A percentile compares a stretch with the other conserved stretches of the same genome.
Evolutionary conservation across 2,797 vertebrate species (phyloP).

Genomic region (Garrulus glandarius): DNA sequence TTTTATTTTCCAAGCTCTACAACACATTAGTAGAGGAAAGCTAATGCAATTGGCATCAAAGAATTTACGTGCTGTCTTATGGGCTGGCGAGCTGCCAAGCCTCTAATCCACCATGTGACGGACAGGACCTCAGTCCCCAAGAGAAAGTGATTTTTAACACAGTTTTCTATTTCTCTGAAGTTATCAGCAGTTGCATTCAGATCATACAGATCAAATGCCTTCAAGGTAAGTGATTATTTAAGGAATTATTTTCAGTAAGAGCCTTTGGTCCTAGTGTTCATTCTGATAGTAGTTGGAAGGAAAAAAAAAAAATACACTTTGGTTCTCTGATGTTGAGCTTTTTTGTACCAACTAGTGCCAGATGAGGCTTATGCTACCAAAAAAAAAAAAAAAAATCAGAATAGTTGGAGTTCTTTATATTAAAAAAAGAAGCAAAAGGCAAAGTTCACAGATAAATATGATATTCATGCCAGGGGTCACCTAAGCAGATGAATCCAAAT

Average conservation of each 20-base stretch:
- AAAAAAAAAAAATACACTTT: background rate
- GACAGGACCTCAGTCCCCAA: slow-evolving; percentile 53
- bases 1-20: slow-evolving; percentile 69
- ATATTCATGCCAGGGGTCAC: background rate
- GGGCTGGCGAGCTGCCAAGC: slow-evolving; percentile 64
- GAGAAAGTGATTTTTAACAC: slow-evolving; percentile 54
- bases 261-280: background rate
- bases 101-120: slow-evolving; percentile 59
- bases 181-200: slow-evolving; percentile 59
- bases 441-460: background rate
- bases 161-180: slow-evolving; percentile 55
- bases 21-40: slow-evolving; percentile 64
- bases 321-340: background rate
- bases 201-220: slow-evolving; percentile 54
- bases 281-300: background rate
- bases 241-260: slow-evolving; percentile 53
- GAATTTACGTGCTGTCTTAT: slow-evolving; percentile 48
- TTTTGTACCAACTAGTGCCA: background rate
- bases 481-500: background rate
- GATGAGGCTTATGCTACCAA: background rate
- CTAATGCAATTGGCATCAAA: slow-evolving; percentile 72
- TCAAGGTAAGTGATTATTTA: slow-evolving; percentile 63
- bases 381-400: background rate
- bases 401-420: background rate
- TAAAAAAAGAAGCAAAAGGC: background rate